A percentile compares a stretch with the other conserved stretches of the same genome.
Conservation (phyloP, 2,113 vertebrate genomes). For the Agelaius tricolor region DNA sequence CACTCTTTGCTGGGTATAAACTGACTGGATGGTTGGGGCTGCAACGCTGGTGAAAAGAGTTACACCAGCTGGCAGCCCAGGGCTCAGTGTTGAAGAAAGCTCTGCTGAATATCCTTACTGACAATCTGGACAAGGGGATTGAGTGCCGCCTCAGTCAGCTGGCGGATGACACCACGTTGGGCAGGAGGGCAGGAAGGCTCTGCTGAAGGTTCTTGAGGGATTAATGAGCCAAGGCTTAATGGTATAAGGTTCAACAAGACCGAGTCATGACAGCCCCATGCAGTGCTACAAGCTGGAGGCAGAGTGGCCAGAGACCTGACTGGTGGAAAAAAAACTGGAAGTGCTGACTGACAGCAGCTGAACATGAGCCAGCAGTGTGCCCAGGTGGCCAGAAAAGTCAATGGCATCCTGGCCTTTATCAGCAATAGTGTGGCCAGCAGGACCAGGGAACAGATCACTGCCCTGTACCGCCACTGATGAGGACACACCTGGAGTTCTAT, state of each 20-base stretch:
- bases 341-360: background rate
- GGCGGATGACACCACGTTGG: fast-evolving
- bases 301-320: background rate
- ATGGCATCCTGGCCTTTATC: background rate
- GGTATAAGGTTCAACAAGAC: background rate
- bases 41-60: fast-evolving
- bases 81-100: background rate
- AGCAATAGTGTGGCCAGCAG: background rate
- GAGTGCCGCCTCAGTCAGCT: background rate
- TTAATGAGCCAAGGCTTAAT: background rate
- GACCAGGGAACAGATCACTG: background rate
- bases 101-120: background rate
- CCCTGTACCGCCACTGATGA: background rate
- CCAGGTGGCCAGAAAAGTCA: background rate
- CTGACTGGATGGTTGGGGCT: no score
- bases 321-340: no score
- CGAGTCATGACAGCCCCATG: background rate
- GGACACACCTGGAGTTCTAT: background rate
- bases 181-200: background rate
- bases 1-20: background rate
- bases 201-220: background rate
- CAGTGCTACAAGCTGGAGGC: no score
- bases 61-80: background rate
- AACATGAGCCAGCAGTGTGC: background rate
- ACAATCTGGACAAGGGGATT: background rate